Conservation (phyloP, 2,113 vertebrate species). For the Gambusia affinis region DNA sequence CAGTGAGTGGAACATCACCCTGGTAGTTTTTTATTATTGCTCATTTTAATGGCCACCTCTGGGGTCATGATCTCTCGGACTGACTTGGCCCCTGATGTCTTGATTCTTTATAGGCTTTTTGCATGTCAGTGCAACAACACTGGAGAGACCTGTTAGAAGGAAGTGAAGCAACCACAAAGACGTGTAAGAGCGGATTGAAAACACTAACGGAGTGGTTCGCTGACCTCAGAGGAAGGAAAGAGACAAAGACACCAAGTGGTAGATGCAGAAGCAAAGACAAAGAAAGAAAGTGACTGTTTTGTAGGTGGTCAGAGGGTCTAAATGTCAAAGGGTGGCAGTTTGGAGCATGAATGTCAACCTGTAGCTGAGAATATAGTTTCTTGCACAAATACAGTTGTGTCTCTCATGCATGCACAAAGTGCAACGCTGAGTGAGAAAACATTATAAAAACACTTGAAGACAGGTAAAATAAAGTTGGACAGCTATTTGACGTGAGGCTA, state of each 20-base stretch:
- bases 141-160: conserved; percentile 50
- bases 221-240: conserved; percentile 68
- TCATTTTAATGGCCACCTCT: conserved; percentile 62
- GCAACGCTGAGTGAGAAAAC: not conserved
- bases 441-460: not conserved
- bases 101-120: conserved; percentile 60
- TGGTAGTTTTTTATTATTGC: conserved; percentile 39
- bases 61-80: conserved; percentile 43
- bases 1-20: conserved; percentile 35
- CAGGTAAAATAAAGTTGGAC: conserved; percentile 18
- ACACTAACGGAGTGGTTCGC: conserved; percentile 55
- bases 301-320: conserved; percentile 60
- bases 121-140: conserved; percentile 46
- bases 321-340: conserved; percentile 69
- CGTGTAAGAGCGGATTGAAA: conserved; percentile 57
- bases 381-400: conserved; percentile 24
- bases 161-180: conserved; percentile 71
- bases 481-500: conserved; percentile 33
- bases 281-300: conserved; percentile 33
- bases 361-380: conserved; percentile 16
- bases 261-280: conserved; percentile 6
- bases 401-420: conserved; percentile 24
- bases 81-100: conserved; percentile 45
- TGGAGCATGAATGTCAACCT: conserved; percentile 49
- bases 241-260: conserved; percentile 43